phyloP scores from a whole-genome alignment of 2,797 vertebrate species.

The Labroides dimidiatus region DNA sequence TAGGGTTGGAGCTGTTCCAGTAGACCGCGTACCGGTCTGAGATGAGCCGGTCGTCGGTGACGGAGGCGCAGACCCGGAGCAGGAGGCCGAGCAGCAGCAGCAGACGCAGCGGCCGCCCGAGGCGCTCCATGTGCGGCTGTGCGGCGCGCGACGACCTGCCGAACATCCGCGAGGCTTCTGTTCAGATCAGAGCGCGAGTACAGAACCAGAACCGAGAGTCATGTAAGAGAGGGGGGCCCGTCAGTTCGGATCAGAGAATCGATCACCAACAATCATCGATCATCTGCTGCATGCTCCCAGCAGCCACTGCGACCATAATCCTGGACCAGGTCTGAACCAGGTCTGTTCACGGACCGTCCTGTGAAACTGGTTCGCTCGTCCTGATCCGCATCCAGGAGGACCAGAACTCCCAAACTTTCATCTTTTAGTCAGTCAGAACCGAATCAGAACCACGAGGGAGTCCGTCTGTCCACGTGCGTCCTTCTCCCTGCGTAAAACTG shows the following conservation, averaged over 20 bases:
- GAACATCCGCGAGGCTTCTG: slow-evolving; percentile 48
- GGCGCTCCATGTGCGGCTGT: slow-evolving; percentile 79
- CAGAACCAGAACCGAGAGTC: slow-evolving; percentile 19
- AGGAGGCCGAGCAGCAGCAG: slow-evolving; percentile 84
- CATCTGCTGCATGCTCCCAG: slow-evolving; percentile 7
- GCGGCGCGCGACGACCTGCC: slow-evolving; percentile 71
- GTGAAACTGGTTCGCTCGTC: neutral
- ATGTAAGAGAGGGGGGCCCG: slow-evolving; percentile 10
- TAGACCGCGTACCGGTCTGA: slow-evolving; percentile 93
- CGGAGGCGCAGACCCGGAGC: slow-evolving; percentile 84
- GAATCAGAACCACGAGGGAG: slow-evolving; percentile 2
- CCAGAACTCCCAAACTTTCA: slow-evolving; percentile 47
- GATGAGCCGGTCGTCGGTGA: slow-evolving; percentile 89
- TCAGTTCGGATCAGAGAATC: slow-evolving; percentile 5
- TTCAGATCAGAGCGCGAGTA: slow-evolving; percentile 39
- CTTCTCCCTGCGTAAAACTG: neutral
- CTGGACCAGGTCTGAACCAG: neutral
- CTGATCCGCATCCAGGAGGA: slow-evolving; percentile 24
- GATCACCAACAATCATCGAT: neutral
- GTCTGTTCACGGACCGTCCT: neutral
- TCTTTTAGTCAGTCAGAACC: slow-evolving; percentile 31
- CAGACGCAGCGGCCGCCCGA: slow-evolving; percentile 58
- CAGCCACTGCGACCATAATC: neutral
- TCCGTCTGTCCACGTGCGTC: slow-evolving; percentile 44
- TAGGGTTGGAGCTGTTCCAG: slow-evolving; percentile 96